Evolutionary conservation across 2,113 vertebrate genomes (phyloP).

Genomic region (Plotosus lineatus): DNA sequence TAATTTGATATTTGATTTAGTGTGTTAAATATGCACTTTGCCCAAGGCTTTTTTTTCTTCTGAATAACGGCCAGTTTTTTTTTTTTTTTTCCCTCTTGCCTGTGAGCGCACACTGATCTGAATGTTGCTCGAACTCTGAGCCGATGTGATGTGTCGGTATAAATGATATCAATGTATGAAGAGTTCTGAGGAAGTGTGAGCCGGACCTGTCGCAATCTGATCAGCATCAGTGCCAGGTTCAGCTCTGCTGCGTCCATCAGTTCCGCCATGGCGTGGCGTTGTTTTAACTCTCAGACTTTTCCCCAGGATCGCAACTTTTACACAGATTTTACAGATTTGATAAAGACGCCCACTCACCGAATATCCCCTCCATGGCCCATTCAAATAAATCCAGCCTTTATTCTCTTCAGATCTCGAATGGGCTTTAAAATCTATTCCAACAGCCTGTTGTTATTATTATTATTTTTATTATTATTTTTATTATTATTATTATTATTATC

Average conservation of each 20-base stretch:
- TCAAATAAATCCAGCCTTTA: neutral
- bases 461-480: too few relatives aligned
- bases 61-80: slow-evolving; percentile 12
- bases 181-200: slow-evolving; percentile 59
- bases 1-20: slow-evolving; percentile 11
- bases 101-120: neutral
- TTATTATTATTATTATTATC: too few relatives aligned
- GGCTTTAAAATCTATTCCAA: neutral
- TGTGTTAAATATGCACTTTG: slow-evolving; percentile 10
- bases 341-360: slow-evolving; percentile 46
- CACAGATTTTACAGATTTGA: slow-evolving; percentile 46
- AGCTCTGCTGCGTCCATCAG: slow-evolving; percentile 55
- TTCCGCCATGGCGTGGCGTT: slow-evolving; percentile 62
- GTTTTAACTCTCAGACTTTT: slow-evolving; percentile 45
- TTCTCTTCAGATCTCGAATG: neutral
- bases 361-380: slow-evolving; percentile 7
- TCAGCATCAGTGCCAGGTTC: slow-evolving; percentile 56
- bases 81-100: neutral
- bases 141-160: slow-evolving; percentile 51
- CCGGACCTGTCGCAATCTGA: slow-evolving; percentile 57
- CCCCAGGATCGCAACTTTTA: slow-evolving; percentile 16
- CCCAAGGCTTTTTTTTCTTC: neutral
- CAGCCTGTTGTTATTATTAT: neutral
- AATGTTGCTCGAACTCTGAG: slow-evolving; percentile 15
- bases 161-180: slow-evolving; percentile 70